Percentiles rank a stretch among this genome's conserved stretches.
Conservation (phyloP, 2,797 vertebrate species). For the Tenualosa ilisha region DNA sequence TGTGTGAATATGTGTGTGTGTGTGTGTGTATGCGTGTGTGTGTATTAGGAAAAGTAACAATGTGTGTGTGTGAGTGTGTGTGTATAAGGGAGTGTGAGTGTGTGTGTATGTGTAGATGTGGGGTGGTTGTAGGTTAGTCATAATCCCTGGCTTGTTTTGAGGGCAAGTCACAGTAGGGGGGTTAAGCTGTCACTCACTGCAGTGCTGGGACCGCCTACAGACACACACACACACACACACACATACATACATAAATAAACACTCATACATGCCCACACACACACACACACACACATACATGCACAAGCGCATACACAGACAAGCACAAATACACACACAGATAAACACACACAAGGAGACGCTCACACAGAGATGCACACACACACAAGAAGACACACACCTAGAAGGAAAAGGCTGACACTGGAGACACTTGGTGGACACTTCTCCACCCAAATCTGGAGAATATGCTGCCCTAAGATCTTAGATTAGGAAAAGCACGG, state of each 20-base stretch:
- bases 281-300: not conserved
- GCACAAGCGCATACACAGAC: not conserved
- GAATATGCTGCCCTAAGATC: not conserved
- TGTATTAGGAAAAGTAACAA: no score
- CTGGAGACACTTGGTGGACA: no score
- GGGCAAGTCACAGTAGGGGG: not conserved
- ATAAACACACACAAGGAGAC: no score
- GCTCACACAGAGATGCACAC: not conserved
- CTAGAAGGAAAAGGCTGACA: not conserved
- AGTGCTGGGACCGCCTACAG: not conserved
- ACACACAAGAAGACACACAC: not conserved
- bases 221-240: constrained; percentile 5
- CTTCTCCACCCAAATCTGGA: not conserved
- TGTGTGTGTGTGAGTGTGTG: no score
- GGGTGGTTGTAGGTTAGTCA: not conserved
- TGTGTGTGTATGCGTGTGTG: no score
- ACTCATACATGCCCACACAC: no score
- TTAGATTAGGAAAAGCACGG: not conserved
- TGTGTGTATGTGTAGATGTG: no score
- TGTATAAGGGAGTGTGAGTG: no score
- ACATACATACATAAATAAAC: not conserved
- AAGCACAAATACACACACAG: no score
- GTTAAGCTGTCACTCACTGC: not conserved
- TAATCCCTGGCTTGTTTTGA: not conserved
- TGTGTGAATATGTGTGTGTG: no score